phyloP scores from a whole-genome alignment of 2,888 invertebrate genomes.

The Coelopa pilipes region DNA sequence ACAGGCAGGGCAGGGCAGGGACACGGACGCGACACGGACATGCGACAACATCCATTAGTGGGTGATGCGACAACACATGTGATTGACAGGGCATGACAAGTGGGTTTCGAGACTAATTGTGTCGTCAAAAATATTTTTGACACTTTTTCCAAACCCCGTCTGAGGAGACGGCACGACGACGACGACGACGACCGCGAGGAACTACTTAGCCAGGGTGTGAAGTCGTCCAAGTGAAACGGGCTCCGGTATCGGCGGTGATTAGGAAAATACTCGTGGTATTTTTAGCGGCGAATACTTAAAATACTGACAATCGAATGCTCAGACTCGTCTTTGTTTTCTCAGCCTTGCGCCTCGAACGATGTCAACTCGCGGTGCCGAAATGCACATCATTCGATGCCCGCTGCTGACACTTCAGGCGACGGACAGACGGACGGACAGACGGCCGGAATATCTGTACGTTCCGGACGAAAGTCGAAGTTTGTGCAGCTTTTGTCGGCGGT shows the following conservation, averaged over 20 bases:
- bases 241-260: conserved; percentile 5
- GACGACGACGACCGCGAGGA: conserved; percentile 9
- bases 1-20: not conserved
- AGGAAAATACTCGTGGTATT: conserved; percentile 9
- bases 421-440: too few species aligned
- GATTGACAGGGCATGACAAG: conserved; percentile 50
- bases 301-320: not conserved
- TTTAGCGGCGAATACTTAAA: not conserved
- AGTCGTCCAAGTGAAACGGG: not conserved
- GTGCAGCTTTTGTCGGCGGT: too few species aligned
- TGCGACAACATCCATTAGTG: conserved; percentile 49
- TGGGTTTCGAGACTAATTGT: conserved; percentile 47
- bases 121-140: conserved; percentile 44
- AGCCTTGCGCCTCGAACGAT: not conserved
- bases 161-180: not conserved
- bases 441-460: too few species aligned
- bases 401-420: not conserved
- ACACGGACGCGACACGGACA: conserved; percentile 8
- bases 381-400: not conserved
- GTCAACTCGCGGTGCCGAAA: not conserved
- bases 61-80: conserved; percentile 45
- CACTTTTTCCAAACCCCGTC: conserved; percentile 33
- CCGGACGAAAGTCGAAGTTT: too few species aligned
- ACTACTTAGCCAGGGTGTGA: conserved; percentile 31
- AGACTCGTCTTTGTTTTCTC: not conserved